A percentile compares a stretch with the other conserved stretches of the same genome.
Evolutionary conservation across 2,888 invertebrate species (phyloP).

Genomic region (Thecophora atra): DNA sequence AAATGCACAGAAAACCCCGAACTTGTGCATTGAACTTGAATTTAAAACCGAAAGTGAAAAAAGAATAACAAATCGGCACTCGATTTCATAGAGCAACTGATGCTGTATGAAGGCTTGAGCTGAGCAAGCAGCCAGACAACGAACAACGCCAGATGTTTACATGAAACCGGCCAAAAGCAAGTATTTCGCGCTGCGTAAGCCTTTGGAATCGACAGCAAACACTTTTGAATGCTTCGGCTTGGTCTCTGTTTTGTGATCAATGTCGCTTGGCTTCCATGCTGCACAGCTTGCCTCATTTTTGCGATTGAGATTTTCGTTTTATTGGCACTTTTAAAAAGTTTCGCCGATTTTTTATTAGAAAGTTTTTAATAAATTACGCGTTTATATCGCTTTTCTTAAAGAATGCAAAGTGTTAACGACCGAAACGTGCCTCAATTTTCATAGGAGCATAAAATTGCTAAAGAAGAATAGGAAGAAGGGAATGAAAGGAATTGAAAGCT

Average conservation of each 20-base stretch:
- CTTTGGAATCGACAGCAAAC: not conserved
- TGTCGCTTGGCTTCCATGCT: too few relatives aligned
- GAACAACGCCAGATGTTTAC: not conserved
- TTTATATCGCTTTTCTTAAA: too few relatives aligned
- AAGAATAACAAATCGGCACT: not conserved
- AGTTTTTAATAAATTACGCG: too few relatives aligned
- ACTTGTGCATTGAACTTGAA: conserved; percentile 31
- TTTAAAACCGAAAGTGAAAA: not conserved
- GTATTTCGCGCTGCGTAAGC: not conserved
- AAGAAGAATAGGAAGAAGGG: too few relatives aligned
- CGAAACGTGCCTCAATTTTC: too few relatives aligned
- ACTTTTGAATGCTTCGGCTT: not conserved
- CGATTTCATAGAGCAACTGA: not conserved
- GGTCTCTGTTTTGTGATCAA: not conserved
- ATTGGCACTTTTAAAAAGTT: not conserved
- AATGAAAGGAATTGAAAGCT: too few relatives aligned
- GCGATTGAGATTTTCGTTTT: not conserved
- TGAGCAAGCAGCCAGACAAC: not conserved
- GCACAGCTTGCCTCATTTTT: not conserved
- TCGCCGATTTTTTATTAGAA: not conserved
- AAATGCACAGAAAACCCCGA: not conserved
- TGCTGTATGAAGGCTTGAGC: not conserved
- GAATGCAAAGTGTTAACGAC: too few relatives aligned
- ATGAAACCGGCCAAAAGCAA: not conserved
- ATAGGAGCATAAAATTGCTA: too few relatives aligned